Evolutionary conservation across 2,797 vertebrate species (phyloP).

Genomic region (Cryptoprocta ferox): DNA sequence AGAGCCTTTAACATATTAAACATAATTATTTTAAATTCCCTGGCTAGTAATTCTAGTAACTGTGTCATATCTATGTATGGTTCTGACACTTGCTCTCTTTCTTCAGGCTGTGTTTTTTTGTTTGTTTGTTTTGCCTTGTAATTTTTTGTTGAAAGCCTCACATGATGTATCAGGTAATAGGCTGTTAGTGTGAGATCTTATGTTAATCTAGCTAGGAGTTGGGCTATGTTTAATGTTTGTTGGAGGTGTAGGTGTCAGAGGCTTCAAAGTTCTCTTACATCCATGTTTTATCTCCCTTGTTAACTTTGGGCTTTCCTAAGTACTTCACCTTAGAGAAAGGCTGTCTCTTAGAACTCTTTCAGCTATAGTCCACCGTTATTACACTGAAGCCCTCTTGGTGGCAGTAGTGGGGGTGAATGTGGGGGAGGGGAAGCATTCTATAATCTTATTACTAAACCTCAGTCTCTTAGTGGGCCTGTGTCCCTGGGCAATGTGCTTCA

Average conservation of each 20-base stretch:
- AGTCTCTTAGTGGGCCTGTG: background rate
- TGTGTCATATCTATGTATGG: background rate
- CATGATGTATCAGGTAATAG: background rate
- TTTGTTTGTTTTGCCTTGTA: background rate
- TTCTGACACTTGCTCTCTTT: conserved; percentile 2
- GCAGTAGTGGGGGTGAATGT: background rate
- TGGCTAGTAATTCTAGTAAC: background rate
- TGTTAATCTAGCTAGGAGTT: background rate
- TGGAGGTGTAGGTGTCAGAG: background rate
- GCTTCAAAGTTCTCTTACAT: background rate
- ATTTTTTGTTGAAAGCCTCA: background rate
- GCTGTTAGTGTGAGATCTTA: background rate
- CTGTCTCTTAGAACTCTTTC: background rate
- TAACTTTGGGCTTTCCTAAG: background rate
- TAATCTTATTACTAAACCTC: background rate
- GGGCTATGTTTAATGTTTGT: background rate
- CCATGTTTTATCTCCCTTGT: background rate
- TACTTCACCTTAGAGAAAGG: background rate
- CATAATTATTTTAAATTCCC: background rate
- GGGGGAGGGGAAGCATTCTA: background rate
- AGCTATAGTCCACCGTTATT: background rate
- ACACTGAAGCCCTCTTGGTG: background rate
- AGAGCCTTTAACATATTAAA: background rate
- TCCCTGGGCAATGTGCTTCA: background rate
- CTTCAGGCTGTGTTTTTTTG: background rate